phyloP scores from a whole-genome alignment of 1,140 invertebrate genomes.

The Rhyacophila brunnea region DNA sequence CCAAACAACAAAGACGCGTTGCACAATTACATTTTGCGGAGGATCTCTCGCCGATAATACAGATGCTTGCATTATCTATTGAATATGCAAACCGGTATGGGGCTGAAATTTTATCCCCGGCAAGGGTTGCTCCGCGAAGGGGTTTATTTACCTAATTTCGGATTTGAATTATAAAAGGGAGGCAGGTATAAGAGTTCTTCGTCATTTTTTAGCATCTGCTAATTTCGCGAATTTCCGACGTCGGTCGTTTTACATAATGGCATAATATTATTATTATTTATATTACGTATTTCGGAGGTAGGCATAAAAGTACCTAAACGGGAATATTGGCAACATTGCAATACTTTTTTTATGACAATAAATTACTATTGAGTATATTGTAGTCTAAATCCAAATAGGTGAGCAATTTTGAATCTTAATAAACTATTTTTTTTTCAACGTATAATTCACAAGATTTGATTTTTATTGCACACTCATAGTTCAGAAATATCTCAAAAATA shows the following conservation, averaged over 20 bases:
- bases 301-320: too few species aligned
- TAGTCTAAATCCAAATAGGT: too few species aligned
- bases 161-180: conserved; percentile 32
- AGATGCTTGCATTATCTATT: conserved; percentile 32
- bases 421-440: too few species aligned
- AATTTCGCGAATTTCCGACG: conserved; percentile 30
- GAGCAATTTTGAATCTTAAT: too few species aligned
- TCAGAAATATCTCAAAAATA: too few species aligned
- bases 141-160: conserved; percentile 35
- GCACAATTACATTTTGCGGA: conserved; percentile 34
- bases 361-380: too few species aligned
- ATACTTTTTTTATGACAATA: too few species aligned
- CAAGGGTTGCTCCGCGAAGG: conserved; percentile 3
- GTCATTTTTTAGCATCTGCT: conserved; percentile 34
- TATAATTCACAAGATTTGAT: too few species aligned
- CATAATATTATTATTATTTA: too few species aligned
- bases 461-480: too few species aligned
- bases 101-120: conserved; percentile 32
- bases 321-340: too few species aligned
- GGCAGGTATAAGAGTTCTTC: conserved; percentile 17
- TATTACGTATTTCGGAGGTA: too few species aligned
- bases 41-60: conserved; percentile 30
- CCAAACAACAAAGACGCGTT: conserved; percentile 23
- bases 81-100: conserved; percentile 34
- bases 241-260: conserved; percentile 25